Base-by-base conservation (phyloP, 2,113 vertebrate genomes). In the Aspiorhynchus laticeps region DNA sequence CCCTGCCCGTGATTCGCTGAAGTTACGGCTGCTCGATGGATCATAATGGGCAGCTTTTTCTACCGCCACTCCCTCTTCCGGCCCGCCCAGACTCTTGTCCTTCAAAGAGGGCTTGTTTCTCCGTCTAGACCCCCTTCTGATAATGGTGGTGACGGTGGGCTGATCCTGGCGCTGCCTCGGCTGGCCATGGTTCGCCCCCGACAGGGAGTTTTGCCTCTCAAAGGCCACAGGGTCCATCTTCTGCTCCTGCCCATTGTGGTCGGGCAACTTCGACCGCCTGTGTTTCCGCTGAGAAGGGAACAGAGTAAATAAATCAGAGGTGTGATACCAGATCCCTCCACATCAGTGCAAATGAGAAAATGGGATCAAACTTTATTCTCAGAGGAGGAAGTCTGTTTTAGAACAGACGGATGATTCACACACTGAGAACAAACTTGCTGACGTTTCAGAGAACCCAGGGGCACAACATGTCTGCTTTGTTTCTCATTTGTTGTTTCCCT, bases 11-110 rank as follows among this genome's bases (percentile, higher is more conserved):
- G 28, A 71, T 0, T 95, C 96, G 0, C 95, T 97, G 86, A 96
- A 92, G 94, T 99, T 99, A 83, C 95, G 96, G 88, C 90, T 96
- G 92, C 95, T 96, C 5, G 96, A 97, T 19, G 95, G 92, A 85
- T 97, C 97, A 0, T 95, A 93, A 0, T 95, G 93, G n/a, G 88
- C 10, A 91, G 59, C 88, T 0, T 56, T 91, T 0, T 91, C 93
- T 59, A 85, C n/a, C 14, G 59, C 92, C 2, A 85, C 88, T n/a
- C 84, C 84, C 0, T 43, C 80, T 31, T 94, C 95, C 0, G 86
- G 92, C 74, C 88, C 89, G 43, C 87, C 89, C 4, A 90, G 71
- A 9, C 59, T 71, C 69, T 93, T 95, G 86, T 94, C 93, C 69
- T 91, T 93, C 21, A 74, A 87, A 0, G 92, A 77, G 88, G 0